Evolutionary conservation across 1,140 invertebrate genomes (phyloP), one percentile per base, ranked within the genome.

Genomic region (Calycopis cecrops): DNA sequence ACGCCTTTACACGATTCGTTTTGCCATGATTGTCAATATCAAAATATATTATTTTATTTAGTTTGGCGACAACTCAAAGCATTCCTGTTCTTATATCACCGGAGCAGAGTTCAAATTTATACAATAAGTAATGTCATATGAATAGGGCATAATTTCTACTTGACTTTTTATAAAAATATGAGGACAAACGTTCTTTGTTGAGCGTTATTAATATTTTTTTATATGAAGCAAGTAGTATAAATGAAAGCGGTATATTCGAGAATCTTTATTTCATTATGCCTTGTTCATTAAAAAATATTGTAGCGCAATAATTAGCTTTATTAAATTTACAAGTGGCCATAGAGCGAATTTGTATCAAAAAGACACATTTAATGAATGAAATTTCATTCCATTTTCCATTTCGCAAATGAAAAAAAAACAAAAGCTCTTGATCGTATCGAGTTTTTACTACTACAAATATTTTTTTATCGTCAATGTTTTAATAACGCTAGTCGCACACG

Each of bases 1-100:
- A 1, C 40, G 40, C 40, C 40, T 12, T 44, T 44, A 44, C 40
- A 44, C 40, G 40, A 14, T 16, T 16, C 21, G 21, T 28, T 28
- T 28, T 28, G 21, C 6, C 14, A 44, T 44, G n/a, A 44, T 44
- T 44, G 40, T 16, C 40, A 44, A 44, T 44, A 44, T 40, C 14
- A 40, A 40, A 28, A 28, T 28, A 28, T 44, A 44, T 40, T 40
- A 40, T 44, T 44, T 44, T 44, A 44, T 16, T 44, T 44, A 14
- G 40, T 16, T 3, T 16, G 17, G 14, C 40, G 17, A 16, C 16
- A 16, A 9, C 4, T 44, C 16, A 44, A 9, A 9, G 16, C 40
- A 44, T 14, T 40, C 14, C 38, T 28, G 21, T 28, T 28, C 21
- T 28, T 28, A 44, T 17, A 44, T 7, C 40, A 44, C 8, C 14